These are phyloP conservation scores for Polypedilum vanderplanki DNA, from an alignment of 1,140 invertebrate genomes.

Conservation along the genomic window DNA sequence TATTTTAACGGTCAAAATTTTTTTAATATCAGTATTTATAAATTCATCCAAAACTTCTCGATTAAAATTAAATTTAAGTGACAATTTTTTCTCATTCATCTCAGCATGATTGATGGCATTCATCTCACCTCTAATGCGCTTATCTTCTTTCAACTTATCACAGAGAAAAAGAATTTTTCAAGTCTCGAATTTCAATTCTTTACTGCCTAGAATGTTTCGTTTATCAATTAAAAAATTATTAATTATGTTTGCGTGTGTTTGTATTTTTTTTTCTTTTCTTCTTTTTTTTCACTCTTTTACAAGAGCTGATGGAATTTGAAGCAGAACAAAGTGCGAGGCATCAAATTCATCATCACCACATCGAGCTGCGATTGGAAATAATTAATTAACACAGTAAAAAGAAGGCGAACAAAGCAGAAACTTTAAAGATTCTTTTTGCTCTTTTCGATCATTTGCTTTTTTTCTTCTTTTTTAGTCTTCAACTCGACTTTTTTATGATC, in stretches of 20 bases:
- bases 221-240: conserved; percentile 12
- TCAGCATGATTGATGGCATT: background rate
- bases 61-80: no score
- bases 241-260: conserved; percentile 13
- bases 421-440: background rate
- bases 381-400: conserved; percentile 13
- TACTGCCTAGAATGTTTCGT: no score
- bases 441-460: background rate
- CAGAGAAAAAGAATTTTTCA: background rate
- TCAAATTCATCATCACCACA: conserved; percentile 12
- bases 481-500: conserved; percentile 6
- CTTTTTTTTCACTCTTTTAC: no score
- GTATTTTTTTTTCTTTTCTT: background rate
- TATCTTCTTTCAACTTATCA: background rate
- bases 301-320: background rate
- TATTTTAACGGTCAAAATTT: no score
- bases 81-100: background rate
- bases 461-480: background rate
- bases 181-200: background rate
- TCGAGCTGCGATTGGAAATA: background rate
- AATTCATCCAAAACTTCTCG: no score
- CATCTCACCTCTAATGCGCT: conserved; percentile 16
- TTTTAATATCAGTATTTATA: no score
- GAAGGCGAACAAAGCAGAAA: background rate
- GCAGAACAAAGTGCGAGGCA: conserved; percentile 10